Evolutionary conservation across 2,113 vertebrate genomes (phyloP).

Genomic region (Lipophrys pholis): DNA sequence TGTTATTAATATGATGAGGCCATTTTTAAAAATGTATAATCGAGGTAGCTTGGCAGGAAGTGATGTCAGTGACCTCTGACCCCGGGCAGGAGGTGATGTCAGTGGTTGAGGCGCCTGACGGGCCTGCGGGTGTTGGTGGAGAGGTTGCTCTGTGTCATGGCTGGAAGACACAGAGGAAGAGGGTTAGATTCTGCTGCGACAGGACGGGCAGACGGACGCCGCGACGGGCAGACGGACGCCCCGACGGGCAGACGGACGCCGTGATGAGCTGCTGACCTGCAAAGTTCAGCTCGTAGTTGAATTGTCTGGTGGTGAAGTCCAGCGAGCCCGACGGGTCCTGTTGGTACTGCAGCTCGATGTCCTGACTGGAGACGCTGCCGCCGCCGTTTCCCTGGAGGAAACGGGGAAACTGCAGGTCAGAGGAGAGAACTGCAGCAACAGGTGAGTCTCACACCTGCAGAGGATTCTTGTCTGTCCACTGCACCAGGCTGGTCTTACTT

Average conservation of each 20-base stretch:
- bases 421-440: too few relatives aligned
- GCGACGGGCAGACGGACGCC: too few relatives aligned
- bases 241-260: too few relatives aligned
- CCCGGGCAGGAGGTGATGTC: not conserved
- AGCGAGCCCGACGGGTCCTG: conserved; percentile 52
- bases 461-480: too few relatives aligned
- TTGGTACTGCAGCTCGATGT: conserved; percentile 72
- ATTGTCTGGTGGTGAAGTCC: conserved; percentile 28
- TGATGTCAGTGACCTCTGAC: conserved; percentile 26
- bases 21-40: too few relatives aligned
- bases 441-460: too few relatives aligned
- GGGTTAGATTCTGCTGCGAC: too few relatives aligned
- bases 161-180: conserved; percentile 52
- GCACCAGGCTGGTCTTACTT: conserved; percentile 47
- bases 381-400: not conserved
- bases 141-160: conserved; percentile 76
- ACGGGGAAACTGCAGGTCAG: too few relatives aligned
- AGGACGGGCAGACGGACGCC: too few relatives aligned
- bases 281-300: conserved; percentile 66
- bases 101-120: conserved; percentile 52
- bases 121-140: conserved; percentile 54
- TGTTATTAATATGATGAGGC: too few relatives aligned
- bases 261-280: conserved; percentile 64
- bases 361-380: conserved; percentile 67
- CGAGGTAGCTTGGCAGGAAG: too few relatives aligned